A percentile compares a stretch with the other conserved stretches of the same genome.
Conservation (phyloP, 2,797 vertebrate species). For the Myripristis murdjan region DNA sequence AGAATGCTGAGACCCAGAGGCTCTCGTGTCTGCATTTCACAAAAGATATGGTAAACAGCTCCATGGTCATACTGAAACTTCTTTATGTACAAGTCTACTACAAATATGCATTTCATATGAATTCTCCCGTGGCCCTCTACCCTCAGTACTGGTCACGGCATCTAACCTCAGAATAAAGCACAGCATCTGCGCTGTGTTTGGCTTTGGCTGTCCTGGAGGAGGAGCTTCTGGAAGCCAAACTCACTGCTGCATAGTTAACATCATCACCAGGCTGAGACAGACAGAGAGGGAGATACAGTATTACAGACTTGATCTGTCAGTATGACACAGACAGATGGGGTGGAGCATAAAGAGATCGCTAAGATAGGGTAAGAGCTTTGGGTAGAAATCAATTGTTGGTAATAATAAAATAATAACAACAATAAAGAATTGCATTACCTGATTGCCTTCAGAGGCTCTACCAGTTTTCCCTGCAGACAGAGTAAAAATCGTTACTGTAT, state of each 20-base stretch:
- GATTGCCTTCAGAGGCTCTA: neutral
- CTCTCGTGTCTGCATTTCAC: too few relatives aligned
- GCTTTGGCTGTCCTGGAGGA: conserved; percentile 2
- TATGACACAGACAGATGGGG: too few relatives aligned
- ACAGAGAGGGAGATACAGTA: neutral
- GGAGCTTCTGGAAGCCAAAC: conserved; percentile 5
- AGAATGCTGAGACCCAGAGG: too few relatives aligned
- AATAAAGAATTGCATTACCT: conserved; percentile 5
- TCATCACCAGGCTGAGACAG: neutral
- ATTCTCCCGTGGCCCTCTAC: accelerated
- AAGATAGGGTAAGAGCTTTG: too few relatives aligned
- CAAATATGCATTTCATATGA: too few relatives aligned
- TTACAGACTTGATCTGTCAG: too few relatives aligned
- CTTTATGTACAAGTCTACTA: too few relatives aligned
- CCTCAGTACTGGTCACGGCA: neutral
- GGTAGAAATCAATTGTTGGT: too few relatives aligned
- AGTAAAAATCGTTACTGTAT: neutral
- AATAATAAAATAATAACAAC: too few relatives aligned
- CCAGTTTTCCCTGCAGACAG: neutral
- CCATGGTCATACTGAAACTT: too few relatives aligned
- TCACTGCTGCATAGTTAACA: conserved; percentile 30
- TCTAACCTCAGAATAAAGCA: conserved; percentile 39
- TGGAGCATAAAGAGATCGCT: too few relatives aligned
- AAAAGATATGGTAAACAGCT: too few relatives aligned
- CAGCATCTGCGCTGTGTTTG: conserved; percentile 7